These are phyloP conservation scores for Siphamia tubifer DNA, from an alignment of 2,113 vertebrate genomes.

Conservation along the genomic window DNA sequence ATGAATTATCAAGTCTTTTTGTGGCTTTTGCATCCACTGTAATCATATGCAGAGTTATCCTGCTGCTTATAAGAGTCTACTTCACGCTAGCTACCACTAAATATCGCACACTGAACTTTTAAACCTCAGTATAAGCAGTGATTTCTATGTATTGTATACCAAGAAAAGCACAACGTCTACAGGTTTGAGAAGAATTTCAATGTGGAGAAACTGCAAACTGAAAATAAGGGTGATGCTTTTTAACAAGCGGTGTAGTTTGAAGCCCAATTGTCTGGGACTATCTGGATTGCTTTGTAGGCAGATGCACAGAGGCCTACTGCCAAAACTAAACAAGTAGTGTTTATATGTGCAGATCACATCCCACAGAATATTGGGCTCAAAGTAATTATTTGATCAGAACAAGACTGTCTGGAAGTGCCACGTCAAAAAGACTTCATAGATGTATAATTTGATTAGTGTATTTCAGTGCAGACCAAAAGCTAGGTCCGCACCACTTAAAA, in stretches of 20 bases:
- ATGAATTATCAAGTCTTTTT: too few relatives aligned
- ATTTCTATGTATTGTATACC: too few relatives aligned
- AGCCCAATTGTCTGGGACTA: background rate
- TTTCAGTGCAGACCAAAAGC: background rate
- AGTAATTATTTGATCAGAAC: background rate
- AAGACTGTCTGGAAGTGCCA: too few relatives aligned
- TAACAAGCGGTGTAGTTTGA: background rate
- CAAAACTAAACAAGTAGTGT: slow-evolving; percentile 1
- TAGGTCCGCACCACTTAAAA: background rate
- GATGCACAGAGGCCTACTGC: background rate
- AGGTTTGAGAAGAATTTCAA: background rate
- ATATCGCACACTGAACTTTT: too few relatives aligned
- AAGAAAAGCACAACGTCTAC: too few relatives aligned
- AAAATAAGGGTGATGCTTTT: background rate
- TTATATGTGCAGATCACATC: background rate
- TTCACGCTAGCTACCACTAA: too few relatives aligned
- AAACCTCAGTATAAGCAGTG: too few relatives aligned
- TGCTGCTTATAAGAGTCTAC: too few relatives aligned
- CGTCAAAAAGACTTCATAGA: background rate
- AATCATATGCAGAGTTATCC: too few relatives aligned
- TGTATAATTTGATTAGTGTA: background rate
- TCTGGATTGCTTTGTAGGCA: background rate
- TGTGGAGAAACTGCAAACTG: background rate
- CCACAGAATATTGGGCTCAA: background rate
- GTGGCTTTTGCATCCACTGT: too few relatives aligned